Evolutionary conservation across 2,888 invertebrate species (phyloP), one percentile per base, ranked within the genome.

Genomic region (Oscheius sp.): DNA sequence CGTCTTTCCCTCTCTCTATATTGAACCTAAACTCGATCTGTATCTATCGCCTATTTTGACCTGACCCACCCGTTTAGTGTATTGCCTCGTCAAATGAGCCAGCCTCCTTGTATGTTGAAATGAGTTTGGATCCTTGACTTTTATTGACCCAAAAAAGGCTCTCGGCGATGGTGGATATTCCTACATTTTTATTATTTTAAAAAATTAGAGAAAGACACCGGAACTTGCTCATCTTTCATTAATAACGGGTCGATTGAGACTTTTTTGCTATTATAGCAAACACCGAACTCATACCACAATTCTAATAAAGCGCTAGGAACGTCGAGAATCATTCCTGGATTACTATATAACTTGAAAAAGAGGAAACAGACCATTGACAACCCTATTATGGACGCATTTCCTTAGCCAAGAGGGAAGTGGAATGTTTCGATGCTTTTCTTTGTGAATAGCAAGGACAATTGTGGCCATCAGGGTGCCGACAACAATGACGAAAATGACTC

Each of bases 401-500:
- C 83, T 53, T 9, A 76, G 35, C 43, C 69, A 64, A 18, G 68
- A 76, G 1, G 78, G 76, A 0, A 78, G 49, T 3, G 83, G 83
- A 13, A 76, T 70, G 41, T 77, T 74, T 56, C 79, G 77, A 52
- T 83, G 83, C 53, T 83, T 83, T 59, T 83, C 81, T 7, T 77
- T 79, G 64, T 83, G 83, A 63, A 83, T 83, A 2, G 80, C 81
- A 75, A 90, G 80, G n/a, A 90, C 90, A 27, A 90, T 81, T 7
- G 90, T 90, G 5, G 90, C 90, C 86, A 90, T 87, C 9, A 89
- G 89, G 0, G 90, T 91, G 23, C 90, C 90, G 16, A 89, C 85
- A 0, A 90, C 90, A 6, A 90, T 90, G 21, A 90, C 89, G 35
- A 89, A 89, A 56, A 91, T 91, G 41, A 90, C 89, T 12, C 90